Evolutionary conservation across 1,140 invertebrate species (phyloP).

Genomic region (Drosophila malerkotliana): DNA sequence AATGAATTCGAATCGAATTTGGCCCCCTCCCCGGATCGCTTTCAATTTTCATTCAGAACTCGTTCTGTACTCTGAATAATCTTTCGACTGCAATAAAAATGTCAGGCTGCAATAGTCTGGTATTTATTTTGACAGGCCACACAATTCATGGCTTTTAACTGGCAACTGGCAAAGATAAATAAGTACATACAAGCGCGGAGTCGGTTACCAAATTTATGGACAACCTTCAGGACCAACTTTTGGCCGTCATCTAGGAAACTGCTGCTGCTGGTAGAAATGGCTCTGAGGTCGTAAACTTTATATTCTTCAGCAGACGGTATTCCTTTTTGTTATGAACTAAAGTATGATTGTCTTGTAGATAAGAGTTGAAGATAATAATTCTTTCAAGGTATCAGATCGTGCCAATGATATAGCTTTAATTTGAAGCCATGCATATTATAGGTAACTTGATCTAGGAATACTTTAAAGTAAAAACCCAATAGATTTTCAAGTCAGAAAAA

Average conservation of each 20-base stretch:
- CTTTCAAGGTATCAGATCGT: too few relatives aligned
- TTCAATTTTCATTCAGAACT: constrained; percentile 18
- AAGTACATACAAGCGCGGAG: constrained; percentile 27
- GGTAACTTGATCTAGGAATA: too few relatives aligned
- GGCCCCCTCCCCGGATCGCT: too few relatives aligned
- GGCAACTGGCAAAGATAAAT: constrained; percentile 44
- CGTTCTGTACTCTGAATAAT: constrained; percentile 17
- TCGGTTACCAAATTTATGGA: constrained; percentile 35
- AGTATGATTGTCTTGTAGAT: too few relatives aligned
- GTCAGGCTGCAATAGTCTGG: constrained; percentile 32
- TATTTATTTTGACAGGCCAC: constrained; percentile 41
- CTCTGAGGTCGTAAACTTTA: neutral
- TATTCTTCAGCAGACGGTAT: neutral
- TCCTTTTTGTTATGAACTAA: neutral
- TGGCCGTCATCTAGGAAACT: constrained; percentile 3
- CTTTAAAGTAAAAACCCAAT: too few relatives aligned
- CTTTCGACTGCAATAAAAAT: constrained; percentile 38
- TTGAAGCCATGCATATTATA: neutral
- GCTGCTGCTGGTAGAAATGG: neutral
- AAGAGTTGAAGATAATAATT: too few relatives aligned
- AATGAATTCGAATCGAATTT: neutral
- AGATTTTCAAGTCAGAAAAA: too few relatives aligned
- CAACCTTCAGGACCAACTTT: constrained; percentile 47
- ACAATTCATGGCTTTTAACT: constrained; percentile 47
- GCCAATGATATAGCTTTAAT: neutral